Conservation (phyloP, 2,113 vertebrate species). For the Excalfactoria chinensis region DNA sequence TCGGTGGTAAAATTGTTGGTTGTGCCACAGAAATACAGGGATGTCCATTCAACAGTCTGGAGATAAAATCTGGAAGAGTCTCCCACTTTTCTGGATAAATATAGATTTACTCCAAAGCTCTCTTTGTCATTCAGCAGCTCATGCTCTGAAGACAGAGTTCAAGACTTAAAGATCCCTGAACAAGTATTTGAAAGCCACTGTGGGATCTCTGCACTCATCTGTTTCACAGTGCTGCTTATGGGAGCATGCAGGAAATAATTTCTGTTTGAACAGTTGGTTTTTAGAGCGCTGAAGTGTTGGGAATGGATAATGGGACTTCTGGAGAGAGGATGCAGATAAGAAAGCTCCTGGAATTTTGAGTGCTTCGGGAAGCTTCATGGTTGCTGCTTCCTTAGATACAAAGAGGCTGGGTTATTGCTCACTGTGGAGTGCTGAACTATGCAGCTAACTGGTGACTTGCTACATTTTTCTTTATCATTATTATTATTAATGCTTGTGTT, state of each 20-base stretch:
- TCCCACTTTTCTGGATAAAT: rapidly evolving
- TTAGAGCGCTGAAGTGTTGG: background rate
- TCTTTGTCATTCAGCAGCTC: background rate
- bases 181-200: background rate
- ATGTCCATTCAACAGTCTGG: background rate
- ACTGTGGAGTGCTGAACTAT: background rate
- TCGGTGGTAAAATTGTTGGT: background rate
- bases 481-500: background rate
- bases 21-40: rapidly evolving
- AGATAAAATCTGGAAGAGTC: background rate
- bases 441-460: background rate
- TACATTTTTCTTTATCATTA: background rate
- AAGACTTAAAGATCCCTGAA: background rate
- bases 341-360: background rate
- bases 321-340: background rate
- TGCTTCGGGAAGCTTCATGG: background rate
- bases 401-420: background rate
- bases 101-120: background rate
- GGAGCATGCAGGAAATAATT: background rate
- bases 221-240: background rate
- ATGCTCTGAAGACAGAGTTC: background rate
- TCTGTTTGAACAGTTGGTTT: background rate
- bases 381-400: background rate
- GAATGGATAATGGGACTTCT: background rate
- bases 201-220: background rate